A percentile compares a stretch with the other conserved stretches of the same genome.
Evolutionary conservation across 2,888 invertebrate species (phyloP).

Genomic region (Hyles lineata): DNA sequence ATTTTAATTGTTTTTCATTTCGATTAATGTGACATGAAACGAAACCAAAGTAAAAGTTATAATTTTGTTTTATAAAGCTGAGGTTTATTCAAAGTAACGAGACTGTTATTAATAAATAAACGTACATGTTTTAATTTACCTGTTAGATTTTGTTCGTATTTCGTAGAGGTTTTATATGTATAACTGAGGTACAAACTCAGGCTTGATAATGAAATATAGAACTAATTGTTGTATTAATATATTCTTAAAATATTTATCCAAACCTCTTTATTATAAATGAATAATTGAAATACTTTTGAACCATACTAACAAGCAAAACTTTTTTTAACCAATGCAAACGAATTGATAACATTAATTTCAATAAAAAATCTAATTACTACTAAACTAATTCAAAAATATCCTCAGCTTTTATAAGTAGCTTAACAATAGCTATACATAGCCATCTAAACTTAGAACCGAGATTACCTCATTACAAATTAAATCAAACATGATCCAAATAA

Average conservation of each 20-base stretch:
- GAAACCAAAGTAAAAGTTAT: neutral
- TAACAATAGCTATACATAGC: too few relatives aligned
- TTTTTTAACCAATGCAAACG: too few relatives aligned
- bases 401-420: too few relatives aligned
- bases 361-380: too few relatives aligned
- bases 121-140: neutral
- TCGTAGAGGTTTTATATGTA: neutral
- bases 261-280: too few relatives aligned
- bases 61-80: neutral
- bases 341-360: too few relatives aligned
- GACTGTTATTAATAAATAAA: neutral
- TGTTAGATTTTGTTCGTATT: neutral
- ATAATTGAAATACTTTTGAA: too few relatives aligned
- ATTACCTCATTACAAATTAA: neutral
- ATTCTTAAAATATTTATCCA: too few relatives aligned
- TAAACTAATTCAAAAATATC: too few relatives aligned
- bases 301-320: too few relatives aligned
- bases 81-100: neutral
- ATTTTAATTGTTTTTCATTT: neutral
- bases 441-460: too few relatives aligned
- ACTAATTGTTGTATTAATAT: too few relatives aligned
- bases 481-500: neutral
- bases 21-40: constrained; percentile 1
- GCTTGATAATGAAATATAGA: neutral
- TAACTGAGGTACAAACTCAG: neutral